These are phyloP conservation scores for Pachycephus smyrnensis DNA, from an alignment of 2,888 invertebrate genomes.

Conservation along the genomic window DNA sequence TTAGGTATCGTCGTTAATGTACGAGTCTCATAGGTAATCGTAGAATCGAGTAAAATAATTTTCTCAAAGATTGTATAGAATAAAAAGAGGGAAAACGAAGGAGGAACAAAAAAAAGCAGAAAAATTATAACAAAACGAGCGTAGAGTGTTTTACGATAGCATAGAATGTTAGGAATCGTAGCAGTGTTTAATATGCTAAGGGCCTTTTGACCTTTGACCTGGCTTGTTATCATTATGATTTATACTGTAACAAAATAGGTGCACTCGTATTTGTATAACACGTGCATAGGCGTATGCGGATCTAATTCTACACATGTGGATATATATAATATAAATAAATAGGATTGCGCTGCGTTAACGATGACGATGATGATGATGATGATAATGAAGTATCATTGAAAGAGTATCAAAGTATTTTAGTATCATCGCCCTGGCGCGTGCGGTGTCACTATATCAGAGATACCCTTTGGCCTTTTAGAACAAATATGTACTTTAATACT, in stretches of 20 bases:
- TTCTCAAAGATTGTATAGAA: background rate
- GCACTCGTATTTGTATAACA: background rate
- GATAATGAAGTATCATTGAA: conserved; percentile 2
- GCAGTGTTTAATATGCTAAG: background rate
- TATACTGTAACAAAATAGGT: background rate
- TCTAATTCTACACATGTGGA: background rate
- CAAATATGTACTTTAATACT: background rate
- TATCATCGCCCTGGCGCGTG: conserved; percentile 15
- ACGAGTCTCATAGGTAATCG: background rate
- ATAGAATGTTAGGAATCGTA: background rate
- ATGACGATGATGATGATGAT: background rate
- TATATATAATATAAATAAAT: conserved; percentile 20
- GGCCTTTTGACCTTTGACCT: background rate
- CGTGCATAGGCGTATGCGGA: background rate
- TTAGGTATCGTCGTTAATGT: background rate
- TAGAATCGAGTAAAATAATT: background rate
- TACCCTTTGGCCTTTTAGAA: background rate
- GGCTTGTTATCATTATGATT: background rate
- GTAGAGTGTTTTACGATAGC: background rate
- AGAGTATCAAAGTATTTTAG: conserved; percentile 31
- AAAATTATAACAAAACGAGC: background rate
- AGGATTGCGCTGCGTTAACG: conserved; percentile 1
- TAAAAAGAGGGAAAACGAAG: background rate
- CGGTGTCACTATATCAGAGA: background rate
- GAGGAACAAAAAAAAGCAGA: background rate